Evolutionary conservation across 2,888 invertebrate genomes (phyloP), one percentile per base, ranked within the genome.

Genomic region (Oeneis ivallda): DNA sequence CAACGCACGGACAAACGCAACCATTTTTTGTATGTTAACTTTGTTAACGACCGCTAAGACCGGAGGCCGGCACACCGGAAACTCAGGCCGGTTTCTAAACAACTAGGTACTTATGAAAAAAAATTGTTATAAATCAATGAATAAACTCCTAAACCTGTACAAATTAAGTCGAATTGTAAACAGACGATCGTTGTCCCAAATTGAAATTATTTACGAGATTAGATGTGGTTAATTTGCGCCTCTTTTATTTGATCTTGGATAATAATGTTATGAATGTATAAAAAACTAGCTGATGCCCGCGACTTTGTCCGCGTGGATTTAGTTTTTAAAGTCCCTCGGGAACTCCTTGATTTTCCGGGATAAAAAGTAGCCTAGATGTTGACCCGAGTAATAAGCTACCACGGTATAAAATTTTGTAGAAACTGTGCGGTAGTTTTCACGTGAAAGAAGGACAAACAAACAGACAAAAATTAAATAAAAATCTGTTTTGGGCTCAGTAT

Each of bases 81-180:
- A 67, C 64, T 6, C 37, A 66, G 65, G 70, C 71, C 61, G 66
- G 69, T 72, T 71, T 71, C 67, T 68, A 68, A 68, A 68, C 64
- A 69, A 67, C 64, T 62, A 67, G 26, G 65, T 60, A 50, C 49
- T 17, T 7, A 6, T 5, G 17, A 47, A 60, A 60, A 49, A 60
- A 17, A 47, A 26, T 13, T 17, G 47, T 60, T 65, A 69, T 74
- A 71, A 72, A 69, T 73, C 72, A 75, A 63, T 62, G 45, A 68
- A 69, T 68, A 49, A 66, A 65, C 50, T 70, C 61, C 60, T 68
- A 66, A 70, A 67, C 63, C 57, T 64, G 66, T 54, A 52, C 65
- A 13, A 64, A 69, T 68, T 69, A 66, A 61, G 62, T 64, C 56
- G 68, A 58, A 66, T 54, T 70, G 60, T 68, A 63, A 70, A 59